Base-by-base conservation (phyloP, 1,140 invertebrate species). In the Epicauta chinensis region DNA sequence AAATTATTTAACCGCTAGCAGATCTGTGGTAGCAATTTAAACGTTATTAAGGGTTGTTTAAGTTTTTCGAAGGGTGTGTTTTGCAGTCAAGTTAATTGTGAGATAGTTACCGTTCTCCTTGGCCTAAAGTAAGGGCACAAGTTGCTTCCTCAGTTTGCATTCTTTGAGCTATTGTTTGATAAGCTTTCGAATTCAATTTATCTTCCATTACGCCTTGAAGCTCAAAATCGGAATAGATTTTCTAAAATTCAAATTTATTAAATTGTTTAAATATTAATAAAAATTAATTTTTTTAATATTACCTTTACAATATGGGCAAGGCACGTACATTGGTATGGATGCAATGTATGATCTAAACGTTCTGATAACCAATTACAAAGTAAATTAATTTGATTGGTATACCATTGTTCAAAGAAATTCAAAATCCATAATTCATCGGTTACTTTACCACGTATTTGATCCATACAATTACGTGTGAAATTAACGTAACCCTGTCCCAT, bases 151-250 rank as follows among this genome's bases (percentile, higher is more conserved):
- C 94, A 11, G 97, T 93, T 73, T 96, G 89, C 84, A 99, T 91
- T 61, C 97, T 81, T 62, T 87, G 86, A 47, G 85, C 86, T 62
- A 98, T 88, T 39, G 84, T 88, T 74, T 97, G 91, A 80, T 98
- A 98, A 63, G 85, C 86, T 78, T 97, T 97, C 37, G 89, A 93
- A 75, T 97, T 96, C n/a, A 99, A 75, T 73, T 93, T 93, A 69
- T 98, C 94, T 67, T 98, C 96, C 70, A 94, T 91, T 13, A 99
- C 93, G 53, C 97, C 96, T 78, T 99, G 96, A 45, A 99, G 80
- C 75, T 98, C 96, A 75, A 98, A 99, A 72, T 98, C 96, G 14
- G 93, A 93, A 75, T 97, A 98, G 66, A 98, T 84, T 89, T 99
- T 99, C 90, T 98, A 71, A 38, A 79, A 76, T 34, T 34, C 55